Evolutionary conservation across 1,140 invertebrate genomes (phyloP).

Genomic region (Drosophila quadrilineata): DNA sequence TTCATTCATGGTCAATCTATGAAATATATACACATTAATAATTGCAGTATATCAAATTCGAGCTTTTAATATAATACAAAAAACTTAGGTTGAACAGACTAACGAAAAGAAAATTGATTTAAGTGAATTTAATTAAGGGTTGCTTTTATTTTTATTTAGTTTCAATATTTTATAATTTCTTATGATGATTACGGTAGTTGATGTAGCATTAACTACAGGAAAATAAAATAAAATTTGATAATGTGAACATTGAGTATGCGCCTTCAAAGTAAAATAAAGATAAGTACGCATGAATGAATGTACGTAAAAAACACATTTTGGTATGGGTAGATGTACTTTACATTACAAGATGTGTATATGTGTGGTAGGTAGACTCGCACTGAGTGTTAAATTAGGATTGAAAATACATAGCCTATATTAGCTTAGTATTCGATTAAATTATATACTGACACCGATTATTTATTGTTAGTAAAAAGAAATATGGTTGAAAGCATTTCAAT

Average conservation of each 20-base stretch:
- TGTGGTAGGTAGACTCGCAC: slow-evolving; percentile 55
- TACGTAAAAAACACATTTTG: slow-evolving; percentile 4
- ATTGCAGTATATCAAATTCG: slow-evolving; percentile 76
- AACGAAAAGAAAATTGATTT: no score
- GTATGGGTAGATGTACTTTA: no score
- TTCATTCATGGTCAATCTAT: slow-evolving; percentile 20
- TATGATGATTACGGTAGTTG: no score
- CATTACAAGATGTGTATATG: no score
- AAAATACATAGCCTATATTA: no score
- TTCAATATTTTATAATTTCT: no score
- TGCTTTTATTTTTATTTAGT: no score
- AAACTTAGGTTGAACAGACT: slow-evolving; percentile 43
- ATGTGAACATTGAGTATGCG: slow-evolving; percentile 80
- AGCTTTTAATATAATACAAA: slow-evolving; percentile 73
- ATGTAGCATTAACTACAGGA: slow-evolving; percentile 53
- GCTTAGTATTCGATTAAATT: slow-evolving; percentile 42
- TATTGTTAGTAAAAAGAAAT: slow-evolving; percentile 56
- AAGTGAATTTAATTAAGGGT: slow-evolving; percentile 12
- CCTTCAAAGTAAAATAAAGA: slow-evolving; percentile 65
- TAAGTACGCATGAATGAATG: slow-evolving; percentile 11
- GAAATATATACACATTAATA: slow-evolving; percentile 42
- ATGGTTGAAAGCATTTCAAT: slow-evolving; percentile 60
- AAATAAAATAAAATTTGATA: slow-evolving; percentile 28
- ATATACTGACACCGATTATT: slow-evolving; percentile 51
- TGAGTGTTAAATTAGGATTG: slow-evolving; percentile 47